Evolutionary conservation across 2,797 vertebrate genomes (phyloP), one percentile per base, ranked within the genome.

Genomic region (Eutrigla gurnardus): DNA sequence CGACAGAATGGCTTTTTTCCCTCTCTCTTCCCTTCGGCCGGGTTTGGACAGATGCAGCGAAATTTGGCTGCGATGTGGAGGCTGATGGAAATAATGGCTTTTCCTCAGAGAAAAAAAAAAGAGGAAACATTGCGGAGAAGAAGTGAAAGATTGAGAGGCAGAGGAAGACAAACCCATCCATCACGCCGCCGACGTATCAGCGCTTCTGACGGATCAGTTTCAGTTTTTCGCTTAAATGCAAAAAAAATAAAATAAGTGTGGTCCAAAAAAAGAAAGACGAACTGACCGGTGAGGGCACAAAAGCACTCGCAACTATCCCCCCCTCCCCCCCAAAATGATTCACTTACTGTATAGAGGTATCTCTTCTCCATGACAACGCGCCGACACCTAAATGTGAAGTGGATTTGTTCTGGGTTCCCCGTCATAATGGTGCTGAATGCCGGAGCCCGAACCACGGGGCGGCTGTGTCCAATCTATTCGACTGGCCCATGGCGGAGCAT

Each of bases 151-250:
- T 76, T 83, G 87, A 92, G 73, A 84, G 60, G 81, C 86, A 83
- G 77, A 86, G 80, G 63, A 79, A 91, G 80, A 89, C 88, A 89
- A 88, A 90, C 82, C 81, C 82, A 94, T 94, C 92, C 80, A 92
- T 94, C 93, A 93, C 70, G 1, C 47, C 18, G 78, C 61, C 81
- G 88, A 25, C 89, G 91, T 91, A 91, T 93, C 90, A 91, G 87
- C 87, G 89, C 84, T 89, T 90, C 65, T 87, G 89, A 94, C 93
- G 89, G 87, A 90, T 91, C 86, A 88, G 90, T 93, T 90, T 90
- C 84, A 90, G 78, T 89, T 90, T 85, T 81, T 88, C 2, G 1
- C 66, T 59, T 72, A 88, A 91, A 81, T 61, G 39, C 53, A 25
- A 6, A 3, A 33, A 33, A 52, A 25, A 50, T 59, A 42, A 39